Evolutionary conservation across 2,113 vertebrate species (phyloP).

Genomic region (Ciconia maguari): DNA sequence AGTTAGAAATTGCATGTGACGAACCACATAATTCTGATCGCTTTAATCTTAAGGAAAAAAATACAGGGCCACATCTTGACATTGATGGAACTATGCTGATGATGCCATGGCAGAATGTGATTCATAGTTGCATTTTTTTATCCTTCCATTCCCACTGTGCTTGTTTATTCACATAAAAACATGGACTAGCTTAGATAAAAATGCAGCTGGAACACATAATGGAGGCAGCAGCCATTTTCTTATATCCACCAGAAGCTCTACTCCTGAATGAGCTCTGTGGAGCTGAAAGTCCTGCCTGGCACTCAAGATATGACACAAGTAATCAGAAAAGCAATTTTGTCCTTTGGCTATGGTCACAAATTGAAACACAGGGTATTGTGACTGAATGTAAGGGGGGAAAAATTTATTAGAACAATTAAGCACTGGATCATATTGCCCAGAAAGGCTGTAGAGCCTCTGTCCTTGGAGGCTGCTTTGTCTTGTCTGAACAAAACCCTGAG

Average conservation of each 20-base stretch:
- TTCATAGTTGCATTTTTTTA: neutral
- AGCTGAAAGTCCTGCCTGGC: neutral
- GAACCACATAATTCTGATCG: neutral
- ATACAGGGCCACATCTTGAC: neutral
- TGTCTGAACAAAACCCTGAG: neutral
- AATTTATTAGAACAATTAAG: neutral
- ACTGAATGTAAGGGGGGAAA: neutral
- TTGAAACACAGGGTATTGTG: neutral
- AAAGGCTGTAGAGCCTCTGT: neutral
- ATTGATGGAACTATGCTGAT: neutral
- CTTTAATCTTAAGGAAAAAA: neutral
- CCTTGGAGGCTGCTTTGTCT: neutral
- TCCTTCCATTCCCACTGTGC: neutral
- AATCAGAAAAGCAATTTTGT: neutral
- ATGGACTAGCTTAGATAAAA: neutral
- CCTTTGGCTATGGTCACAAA: neutral
- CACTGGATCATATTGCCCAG: neutral
- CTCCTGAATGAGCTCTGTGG: neutral
- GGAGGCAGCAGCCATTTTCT: neutral
- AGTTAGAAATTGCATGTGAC: neutral
- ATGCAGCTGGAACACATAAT: neutral
- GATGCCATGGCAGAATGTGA: neutral
- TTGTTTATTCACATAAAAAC: neutral
- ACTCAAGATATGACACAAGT: neutral
- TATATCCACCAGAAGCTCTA: neutral